Conservation (phyloP, 2,113 vertebrate genomes). For the western clawed frog (Xenopus tropicalis) region DNA sequence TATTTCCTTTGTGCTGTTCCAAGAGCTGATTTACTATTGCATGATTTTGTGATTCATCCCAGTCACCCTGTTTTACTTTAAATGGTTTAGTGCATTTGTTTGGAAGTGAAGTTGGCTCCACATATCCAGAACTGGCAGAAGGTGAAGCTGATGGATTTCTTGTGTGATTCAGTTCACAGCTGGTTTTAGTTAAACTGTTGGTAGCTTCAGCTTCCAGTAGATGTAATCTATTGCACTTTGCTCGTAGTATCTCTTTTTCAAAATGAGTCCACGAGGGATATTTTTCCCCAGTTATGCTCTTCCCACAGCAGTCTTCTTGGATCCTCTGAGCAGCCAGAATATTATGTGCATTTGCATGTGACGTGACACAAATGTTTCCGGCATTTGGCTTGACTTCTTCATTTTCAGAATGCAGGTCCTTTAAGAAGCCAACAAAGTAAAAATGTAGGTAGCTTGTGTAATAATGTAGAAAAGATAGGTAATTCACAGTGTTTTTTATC, state of each 20-base stretch:
- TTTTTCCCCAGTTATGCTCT: background rate
- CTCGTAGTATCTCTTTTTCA: constrained; percentile 13
- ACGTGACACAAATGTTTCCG: constrained; percentile 43
- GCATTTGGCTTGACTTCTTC: constrained; percentile 54
- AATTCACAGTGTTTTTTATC: background rate
- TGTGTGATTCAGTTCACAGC: constrained; percentile 6
- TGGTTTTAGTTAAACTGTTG: constrained; percentile 7
- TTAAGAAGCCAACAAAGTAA: constrained; percentile 50
- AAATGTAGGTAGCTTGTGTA: constrained; percentile 23
- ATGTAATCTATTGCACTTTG: constrained; percentile 1
- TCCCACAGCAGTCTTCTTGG: constrained; percentile 32
- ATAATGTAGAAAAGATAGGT: constrained; percentile 8
- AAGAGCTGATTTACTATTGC: constrained; percentile 62
- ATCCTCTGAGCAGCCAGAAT: constrained; percentile 50
- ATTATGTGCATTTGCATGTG: constrained; percentile 41
- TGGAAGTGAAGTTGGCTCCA: constrained; percentile 45
- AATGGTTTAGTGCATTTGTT: constrained; percentile 35
- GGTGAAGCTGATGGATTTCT: constrained; percentile 36
- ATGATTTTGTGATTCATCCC: constrained; percentile 35
- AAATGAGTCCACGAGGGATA: background rate
- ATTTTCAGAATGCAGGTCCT: constrained; percentile 63
- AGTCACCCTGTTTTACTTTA: background rate
- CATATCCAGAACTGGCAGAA: background rate
- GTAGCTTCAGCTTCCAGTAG: background rate
- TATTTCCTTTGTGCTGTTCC: constrained; percentile 55